Evolutionary conservation across 2,888 invertebrate genomes (phyloP).

Genomic region (Dynastes tityus): DNA sequence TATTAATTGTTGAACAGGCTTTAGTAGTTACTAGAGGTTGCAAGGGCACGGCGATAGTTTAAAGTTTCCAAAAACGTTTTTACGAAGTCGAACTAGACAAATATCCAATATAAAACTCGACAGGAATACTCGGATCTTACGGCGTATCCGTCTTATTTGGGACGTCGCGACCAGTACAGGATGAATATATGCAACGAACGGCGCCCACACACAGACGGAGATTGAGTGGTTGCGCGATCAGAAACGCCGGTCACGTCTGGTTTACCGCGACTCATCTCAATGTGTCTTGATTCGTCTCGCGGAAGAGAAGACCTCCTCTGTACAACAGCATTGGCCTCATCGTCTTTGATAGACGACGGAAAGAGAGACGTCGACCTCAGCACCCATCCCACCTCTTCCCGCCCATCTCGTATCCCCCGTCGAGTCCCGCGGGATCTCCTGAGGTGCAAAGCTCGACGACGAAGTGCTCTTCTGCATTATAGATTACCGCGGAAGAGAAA

Average conservation of each 20-base stretch:
- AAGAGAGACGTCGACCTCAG: conserved; percentile 20
- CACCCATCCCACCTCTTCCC: not conserved
- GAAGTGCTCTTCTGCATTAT: conserved; percentile 33
- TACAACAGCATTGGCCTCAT: conserved; percentile 23
- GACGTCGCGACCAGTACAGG: no score
- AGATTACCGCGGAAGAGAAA: not conserved
- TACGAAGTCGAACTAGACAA: no score
- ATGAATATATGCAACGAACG: not conserved
- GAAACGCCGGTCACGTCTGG: conserved; percentile 31
- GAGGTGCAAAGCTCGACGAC: conserved; percentile 33
- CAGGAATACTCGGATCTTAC: no score
- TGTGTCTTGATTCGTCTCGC: conserved; percentile 29
- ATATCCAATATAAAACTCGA: no score
- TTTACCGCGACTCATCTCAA: conserved; percentile 33
- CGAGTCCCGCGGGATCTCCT: not conserved
- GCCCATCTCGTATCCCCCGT: not conserved
- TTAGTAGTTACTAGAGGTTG: no score
- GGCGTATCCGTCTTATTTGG: no score
- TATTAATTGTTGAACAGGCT: no score
- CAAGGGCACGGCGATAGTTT: no score
- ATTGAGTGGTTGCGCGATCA: conserved; percentile 23
- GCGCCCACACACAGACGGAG: conserved; percentile 1
- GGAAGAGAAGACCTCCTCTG: not conserved
- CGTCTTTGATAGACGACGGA: conserved; percentile 13
- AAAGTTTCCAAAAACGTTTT: no score